phyloP scores from a whole-genome alignment of 2,888 invertebrate genomes.

The Eurytoma adleriae region DNA sequence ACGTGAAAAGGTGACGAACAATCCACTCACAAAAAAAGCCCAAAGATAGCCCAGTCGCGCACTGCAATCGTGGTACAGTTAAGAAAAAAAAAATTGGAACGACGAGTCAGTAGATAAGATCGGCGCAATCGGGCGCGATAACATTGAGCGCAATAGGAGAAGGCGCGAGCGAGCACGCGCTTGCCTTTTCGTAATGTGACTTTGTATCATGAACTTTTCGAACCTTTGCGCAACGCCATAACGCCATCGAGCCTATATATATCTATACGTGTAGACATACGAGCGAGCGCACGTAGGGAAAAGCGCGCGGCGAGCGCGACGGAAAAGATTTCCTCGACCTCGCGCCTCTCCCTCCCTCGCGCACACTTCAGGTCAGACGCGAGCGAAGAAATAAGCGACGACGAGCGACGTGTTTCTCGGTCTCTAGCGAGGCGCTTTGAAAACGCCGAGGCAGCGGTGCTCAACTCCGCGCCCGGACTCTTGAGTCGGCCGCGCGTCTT shows the following conservation, averaged over 20 bases:
- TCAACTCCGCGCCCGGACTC: conserved; percentile 23
- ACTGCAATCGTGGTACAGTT: no score
- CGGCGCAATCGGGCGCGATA: neutral
- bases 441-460: conserved; percentile 23
- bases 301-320: neutral
- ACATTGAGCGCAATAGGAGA: neutral
- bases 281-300: neutral
- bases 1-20: no score
- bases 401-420: no score
- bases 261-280: conserved; percentile 1
- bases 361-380: no score
- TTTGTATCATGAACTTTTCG: conserved; percentile 76
- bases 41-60: no score
- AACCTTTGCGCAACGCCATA: conserved; percentile 71
- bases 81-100: neutral
- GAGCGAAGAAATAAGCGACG: no score
- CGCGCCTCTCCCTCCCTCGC: no score
- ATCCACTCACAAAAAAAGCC: no score
- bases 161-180: neutral
- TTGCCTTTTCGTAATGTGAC: conserved; percentile 70
- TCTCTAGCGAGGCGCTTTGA: neutral
- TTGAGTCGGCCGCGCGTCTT: conserved; percentile 23
- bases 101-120: neutral
- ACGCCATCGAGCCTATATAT: conserved; percentile 45
- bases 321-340: no score